phyloP scores from a whole-genome alignment of 2,888 invertebrate species.

The Caenorhabditis sulstoni region DNA sequence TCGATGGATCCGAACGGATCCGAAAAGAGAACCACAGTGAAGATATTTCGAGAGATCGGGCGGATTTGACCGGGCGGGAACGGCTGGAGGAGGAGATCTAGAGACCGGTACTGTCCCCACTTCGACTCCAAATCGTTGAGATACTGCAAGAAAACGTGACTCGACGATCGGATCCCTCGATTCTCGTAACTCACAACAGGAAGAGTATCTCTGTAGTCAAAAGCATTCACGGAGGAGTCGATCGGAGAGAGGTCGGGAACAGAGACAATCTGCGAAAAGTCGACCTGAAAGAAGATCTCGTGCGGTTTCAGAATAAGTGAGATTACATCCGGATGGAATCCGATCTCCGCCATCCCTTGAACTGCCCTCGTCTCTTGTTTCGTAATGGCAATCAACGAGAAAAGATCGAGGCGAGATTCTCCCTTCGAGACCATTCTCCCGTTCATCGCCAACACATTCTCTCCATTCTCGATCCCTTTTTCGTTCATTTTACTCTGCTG shows the following conservation, averaged over 20 bases:
- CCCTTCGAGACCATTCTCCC: conserved; percentile 88
- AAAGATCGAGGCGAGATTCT: conserved; percentile 91
- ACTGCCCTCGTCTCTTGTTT: conserved; percentile 88
- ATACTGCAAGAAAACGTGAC: conserved; percentile 25
- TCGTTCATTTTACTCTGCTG: conserved; percentile 85
- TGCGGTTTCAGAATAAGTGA: too few relatives aligned
- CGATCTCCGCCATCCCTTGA: conserved; percentile 11
- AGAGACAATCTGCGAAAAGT: conserved; percentile 11
- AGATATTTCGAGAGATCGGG: conserved; percentile 82
- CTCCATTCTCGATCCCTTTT: conserved; percentile 67
- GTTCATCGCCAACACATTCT: conserved; percentile 83
- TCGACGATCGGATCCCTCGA: too few relatives aligned
- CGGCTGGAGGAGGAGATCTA: conserved; percentile 20
- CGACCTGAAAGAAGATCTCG: conserved; percentile 82
- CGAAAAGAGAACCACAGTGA: conserved; percentile 88
- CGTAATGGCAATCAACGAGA: conserved; percentile 89
- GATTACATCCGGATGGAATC: conserved; percentile 80
- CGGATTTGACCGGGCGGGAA: conserved; percentile 90
- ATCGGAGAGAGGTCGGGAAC: conserved; percentile 19
- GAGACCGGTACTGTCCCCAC: background rate
- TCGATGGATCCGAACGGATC: conserved; percentile 84
- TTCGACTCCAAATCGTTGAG: conserved; percentile 33
- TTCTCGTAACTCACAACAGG: conserved; percentile 36
- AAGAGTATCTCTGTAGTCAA: conserved; percentile 39
- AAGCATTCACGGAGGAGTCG: background rate